These are phyloP conservation scores for Ammospiza caudacuta DNA, from an alignment of 2,113 vertebrate species.

Conservation along the genomic window DNA sequence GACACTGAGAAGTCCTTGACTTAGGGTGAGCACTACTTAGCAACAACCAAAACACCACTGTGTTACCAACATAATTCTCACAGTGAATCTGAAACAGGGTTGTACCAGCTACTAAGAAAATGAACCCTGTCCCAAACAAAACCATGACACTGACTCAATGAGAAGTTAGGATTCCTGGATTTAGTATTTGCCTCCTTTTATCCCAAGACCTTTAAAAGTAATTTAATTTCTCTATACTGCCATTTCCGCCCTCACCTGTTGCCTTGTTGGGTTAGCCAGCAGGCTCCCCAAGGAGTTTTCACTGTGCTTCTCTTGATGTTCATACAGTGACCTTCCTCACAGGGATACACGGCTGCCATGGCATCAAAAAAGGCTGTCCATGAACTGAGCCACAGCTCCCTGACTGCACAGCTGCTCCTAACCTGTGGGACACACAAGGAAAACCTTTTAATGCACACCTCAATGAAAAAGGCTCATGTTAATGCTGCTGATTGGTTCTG, in stretches of 20 bases:
- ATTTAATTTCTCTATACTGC: not conserved
- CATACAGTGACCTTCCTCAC: not conserved
- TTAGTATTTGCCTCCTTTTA: not conserved
- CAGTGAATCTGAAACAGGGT: not conserved
- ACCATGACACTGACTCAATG: not conserved
- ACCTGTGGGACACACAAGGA: not conserved
- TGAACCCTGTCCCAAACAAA: not conserved
- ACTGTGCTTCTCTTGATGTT: not conserved
- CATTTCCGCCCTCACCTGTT: not conserved
- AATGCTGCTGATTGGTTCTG: not conserved
- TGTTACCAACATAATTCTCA: not conserved
- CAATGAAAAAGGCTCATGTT: not conserved
- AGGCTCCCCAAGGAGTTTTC: not conserved
- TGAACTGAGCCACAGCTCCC: not conserved
- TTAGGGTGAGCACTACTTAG: not conserved
- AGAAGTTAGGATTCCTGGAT: not conserved
- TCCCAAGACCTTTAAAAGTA: not conserved
- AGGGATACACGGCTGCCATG: not conserved
- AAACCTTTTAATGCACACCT: not conserved
- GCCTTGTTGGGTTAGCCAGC: not conserved
- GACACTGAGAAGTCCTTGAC: not conserved
- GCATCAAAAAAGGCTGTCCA: not conserved
- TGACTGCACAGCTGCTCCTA: not conserved
- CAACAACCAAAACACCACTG: not conserved
- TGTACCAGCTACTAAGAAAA: not conserved